Evolutionary conservation across 1,140 invertebrate species (phyloP), one percentile per base, ranked within the genome.

Genomic region (Latrodectus geometricus): DNA sequence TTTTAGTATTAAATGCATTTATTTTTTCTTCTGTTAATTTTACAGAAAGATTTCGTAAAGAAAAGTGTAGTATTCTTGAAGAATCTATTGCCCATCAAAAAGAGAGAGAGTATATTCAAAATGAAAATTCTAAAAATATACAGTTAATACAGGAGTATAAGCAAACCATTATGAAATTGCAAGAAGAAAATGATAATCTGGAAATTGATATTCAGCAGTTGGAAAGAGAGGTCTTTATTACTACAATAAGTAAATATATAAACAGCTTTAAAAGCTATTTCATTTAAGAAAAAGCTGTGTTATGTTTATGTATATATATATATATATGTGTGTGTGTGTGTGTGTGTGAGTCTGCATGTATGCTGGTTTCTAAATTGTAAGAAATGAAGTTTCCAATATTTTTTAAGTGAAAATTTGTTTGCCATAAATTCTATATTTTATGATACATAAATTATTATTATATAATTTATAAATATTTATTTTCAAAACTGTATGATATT

Each of bases 131-230:
- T 50, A 76, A 80, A 66, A 23, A 17, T 2, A 76, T 80, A 69
- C 0, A 68, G 23, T 48, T 78, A n/a, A 4, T 87, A 56, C 17
- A 79, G 66, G 85, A 87, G 50, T n/a, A 54, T 11, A 74, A 80
- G 49, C 85, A 87, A 74, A 52, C 80, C 61, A 20, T 72, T 9
- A 50, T 35, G 23, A 65, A 78, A 50, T 74, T 87, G 5, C 77
- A 87, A 74, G 85, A 80, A 49, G 85, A 87, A 21, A 72, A 49
- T 52, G 85, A 87, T 52, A 80, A 54, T 50, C 48, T 80, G 9
- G 23, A 74, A 65, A 54, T 87, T 15, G 65, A 87, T 72, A 14
- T 87, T 8, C 75, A 87, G 8, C 76, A 87, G 66, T 52, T 56
- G 14, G 75, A 87, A 80, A 79, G 77, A 80, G 85, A 87, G 56